Evolutionary conservation across 2,888 invertebrate species (phyloP).

Genomic region (Margaritifera margaritifera): DNA sequence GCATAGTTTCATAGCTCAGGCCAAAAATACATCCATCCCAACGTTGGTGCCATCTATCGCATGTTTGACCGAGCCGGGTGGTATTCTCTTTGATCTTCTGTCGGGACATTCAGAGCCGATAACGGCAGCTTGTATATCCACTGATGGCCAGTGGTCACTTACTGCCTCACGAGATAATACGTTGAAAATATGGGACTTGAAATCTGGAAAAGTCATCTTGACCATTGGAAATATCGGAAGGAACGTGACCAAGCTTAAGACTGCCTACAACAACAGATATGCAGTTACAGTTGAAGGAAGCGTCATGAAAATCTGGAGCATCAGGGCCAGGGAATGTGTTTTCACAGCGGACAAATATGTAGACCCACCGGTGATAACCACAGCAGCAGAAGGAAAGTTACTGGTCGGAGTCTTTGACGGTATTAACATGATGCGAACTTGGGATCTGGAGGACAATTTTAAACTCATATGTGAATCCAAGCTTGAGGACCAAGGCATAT

Average conservation of each 20-base stretch:
- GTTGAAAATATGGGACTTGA: constrained; percentile 68
- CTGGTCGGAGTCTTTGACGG: constrained; percentile 67
- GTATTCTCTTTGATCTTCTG: constrained; percentile 64
- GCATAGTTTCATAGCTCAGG: constrained; percentile 56
- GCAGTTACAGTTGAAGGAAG: constrained; percentile 62
- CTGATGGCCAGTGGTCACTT: constrained; percentile 63
- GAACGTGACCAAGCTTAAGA: constrained; percentile 54
- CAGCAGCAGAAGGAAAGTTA: constrained; percentile 58
- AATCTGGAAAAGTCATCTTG: constrained; percentile 60
- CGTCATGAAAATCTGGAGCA: constrained; percentile 61
- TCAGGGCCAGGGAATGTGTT: constrained; percentile 50
- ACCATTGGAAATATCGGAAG: constrained; percentile 61
- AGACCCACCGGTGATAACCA: constrained; percentile 63
- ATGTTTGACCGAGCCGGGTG: constrained; percentile 68
- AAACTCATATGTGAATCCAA: constrained; percentile 45
- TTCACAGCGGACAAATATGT: constrained; percentile 50
- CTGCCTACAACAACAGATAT: constrained; percentile 51
- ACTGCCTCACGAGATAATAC: constrained; percentile 68
- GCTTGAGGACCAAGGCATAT: constrained; percentile 51
- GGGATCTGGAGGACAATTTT: constrained; percentile 54
- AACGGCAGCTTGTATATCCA: constrained; percentile 63
- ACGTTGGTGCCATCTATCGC: constrained; percentile 65
- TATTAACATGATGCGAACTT: constrained; percentile 58
- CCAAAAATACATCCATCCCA: constrained; percentile 56
- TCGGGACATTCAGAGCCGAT: constrained; percentile 67